phyloP scores from a whole-genome alignment of 2,888 invertebrate genomes.

The Volucella bombylans region DNA sequence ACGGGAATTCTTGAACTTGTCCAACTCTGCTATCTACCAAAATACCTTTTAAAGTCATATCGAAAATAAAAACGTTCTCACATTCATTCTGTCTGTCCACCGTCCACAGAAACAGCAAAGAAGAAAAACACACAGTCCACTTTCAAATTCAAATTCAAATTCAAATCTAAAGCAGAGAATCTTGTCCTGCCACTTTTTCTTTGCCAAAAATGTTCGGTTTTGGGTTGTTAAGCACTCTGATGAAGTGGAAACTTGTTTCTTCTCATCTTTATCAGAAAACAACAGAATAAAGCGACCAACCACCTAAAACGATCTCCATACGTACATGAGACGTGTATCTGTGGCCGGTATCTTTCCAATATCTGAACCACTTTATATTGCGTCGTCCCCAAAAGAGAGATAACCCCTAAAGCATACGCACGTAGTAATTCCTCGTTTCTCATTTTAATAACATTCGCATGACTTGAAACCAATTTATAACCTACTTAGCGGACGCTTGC shows the following conservation, averaged over 20 bases:
- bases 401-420: constrained; percentile 41
- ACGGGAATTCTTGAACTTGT: too few relatives aligned
- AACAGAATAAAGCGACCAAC: background rate
- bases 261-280: background rate
- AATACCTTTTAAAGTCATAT: too few relatives aligned
- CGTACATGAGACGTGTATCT: too few relatives aligned
- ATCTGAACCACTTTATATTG: constrained; percentile 70
- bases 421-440: constrained; percentile 62
- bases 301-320: background rate
- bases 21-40: too few relatives aligned
- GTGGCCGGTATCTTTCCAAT: constrained; percentile 42
- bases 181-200: constrained; percentile 46
- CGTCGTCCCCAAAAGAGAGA: constrained; percentile 29
- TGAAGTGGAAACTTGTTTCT: constrained; percentile 10
- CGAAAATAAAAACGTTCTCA: too few relatives aligned
- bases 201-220: constrained; percentile 5
- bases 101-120: too few relatives aligned
- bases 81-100: too few relatives aligned
- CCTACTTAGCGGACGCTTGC: constrained; percentile 59
- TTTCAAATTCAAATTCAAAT: constrained; percentile 57
- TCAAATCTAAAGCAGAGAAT: constrained; percentile 47
- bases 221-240: background rate
- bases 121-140: background rate
- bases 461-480: constrained; percentile 71
- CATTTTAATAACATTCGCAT: constrained; percentile 71